Base-by-base conservation (phyloP, 1,140 invertebrate genomes). In the Drosophila kikkawai region DNA sequence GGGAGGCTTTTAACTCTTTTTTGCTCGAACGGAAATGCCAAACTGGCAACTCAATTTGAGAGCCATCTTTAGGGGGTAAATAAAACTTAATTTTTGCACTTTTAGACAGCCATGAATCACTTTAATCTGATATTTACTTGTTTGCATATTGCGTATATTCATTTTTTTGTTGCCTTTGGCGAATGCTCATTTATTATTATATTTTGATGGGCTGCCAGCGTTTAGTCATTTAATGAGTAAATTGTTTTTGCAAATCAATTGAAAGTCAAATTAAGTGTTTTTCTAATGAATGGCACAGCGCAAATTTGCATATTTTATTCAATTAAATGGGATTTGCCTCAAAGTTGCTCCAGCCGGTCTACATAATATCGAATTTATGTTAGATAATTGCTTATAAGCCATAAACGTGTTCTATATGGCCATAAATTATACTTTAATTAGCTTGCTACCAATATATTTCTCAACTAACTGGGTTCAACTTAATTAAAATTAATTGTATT, bases 1-100 rank as follows among this genome's bases (percentile, higher is more conserved):
- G 71, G 53, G 57, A 57, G 73, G 68, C 68, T 79, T 71, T 67
- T 70, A 66, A 44, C 64, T 42, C 47, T 50, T 34, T 51, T 50
- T 17, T 42, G n/a, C 7, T 63, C 36, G 12, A 82, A 42, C 80
- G 85, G 85, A 87, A 87, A 90, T 87, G 29, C 77, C 69, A 58
- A 55, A 39, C 63, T 80, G 70, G 32, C 70, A 70, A 69, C 70
- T 75, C 34, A 74, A 73, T 78, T 71, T 58, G 19, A 41, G 50
- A 59, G 50, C 41, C 55, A 34, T 58, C 51, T 66, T 67, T 45
- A 36, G 29, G 60, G 44, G 56, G 73, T 12, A 48, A 50, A 48
- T 51, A 71, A 50, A 73, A 26, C 26, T 79, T 57, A 59, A 39
- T 37, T 75, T 57, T 73, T 19, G 66, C 42, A 59, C 57, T 50